Percentiles rank a stretch among this genome's conserved stretches.
Evolutionary conservation across 2,113 vertebrate species (phyloP).

Genomic region (Bucco capensis): DNA sequence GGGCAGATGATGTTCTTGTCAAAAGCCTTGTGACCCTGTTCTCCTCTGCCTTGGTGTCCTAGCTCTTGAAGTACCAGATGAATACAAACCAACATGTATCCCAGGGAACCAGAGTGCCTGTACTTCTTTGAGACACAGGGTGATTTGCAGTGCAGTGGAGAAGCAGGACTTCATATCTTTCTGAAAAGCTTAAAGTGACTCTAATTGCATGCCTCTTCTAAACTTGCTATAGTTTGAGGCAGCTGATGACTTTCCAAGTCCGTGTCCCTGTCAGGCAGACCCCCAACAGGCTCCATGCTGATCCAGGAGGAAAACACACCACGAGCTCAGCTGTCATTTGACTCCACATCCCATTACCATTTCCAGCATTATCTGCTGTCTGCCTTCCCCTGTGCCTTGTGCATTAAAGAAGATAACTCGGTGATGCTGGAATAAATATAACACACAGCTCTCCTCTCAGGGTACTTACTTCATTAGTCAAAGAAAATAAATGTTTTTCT

Average conservation of each 20-base stretch:
- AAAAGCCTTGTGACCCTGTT: neutral
- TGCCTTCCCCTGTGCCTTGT: neutral
- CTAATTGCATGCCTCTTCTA: neutral
- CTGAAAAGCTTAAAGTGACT: neutral
- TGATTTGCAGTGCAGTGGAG: neutral
- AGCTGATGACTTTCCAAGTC: neutral
- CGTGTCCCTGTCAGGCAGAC: neutral
- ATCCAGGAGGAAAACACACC: neutral
- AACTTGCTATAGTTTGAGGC: neutral
- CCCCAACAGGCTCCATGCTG: neutral
- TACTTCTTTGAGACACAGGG: neutral
- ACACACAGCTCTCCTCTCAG: neutral
- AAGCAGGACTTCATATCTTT: neutral
- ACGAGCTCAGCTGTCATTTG: neutral
- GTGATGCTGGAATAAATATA: neutral
- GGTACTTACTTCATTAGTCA: conserved; percentile 32
- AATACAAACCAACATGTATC: neutral
- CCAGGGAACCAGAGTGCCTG: accelerated
- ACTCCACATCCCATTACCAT: neutral
- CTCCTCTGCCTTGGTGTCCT: neutral
- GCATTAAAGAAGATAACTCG: neutral
- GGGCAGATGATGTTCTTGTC: neutral
- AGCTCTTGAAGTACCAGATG: neutral
- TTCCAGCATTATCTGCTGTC: neutral
- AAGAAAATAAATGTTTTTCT: neutral